Base-by-base conservation (phyloP, 2,797 vertebrate genomes). In the Anguilla pacifica region DNA sequence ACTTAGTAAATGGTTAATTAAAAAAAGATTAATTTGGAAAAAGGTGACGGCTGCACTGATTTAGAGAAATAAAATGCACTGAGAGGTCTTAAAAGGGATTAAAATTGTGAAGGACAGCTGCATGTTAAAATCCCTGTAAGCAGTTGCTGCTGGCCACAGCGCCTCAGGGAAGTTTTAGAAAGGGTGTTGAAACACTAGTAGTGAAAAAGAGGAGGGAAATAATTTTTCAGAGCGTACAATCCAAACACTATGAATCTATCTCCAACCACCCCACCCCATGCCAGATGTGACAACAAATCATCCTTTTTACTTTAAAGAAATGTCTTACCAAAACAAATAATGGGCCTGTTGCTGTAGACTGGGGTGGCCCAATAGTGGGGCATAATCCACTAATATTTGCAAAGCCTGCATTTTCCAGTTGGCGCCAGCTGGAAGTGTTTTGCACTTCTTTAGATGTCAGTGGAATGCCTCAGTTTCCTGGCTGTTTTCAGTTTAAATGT, bases 341-440 rank as follows among this genome's bases (percentile, higher is more conserved):
- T 67, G 77, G 86, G 88, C 81, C 87, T 88, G 91, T 89, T 89
- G 89, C 91, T 93, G 92, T 92, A 91, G 86, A 86, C 70, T 90
- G 89, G 89, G 91, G 89, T 92, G 91, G 88, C 88, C 92, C 61
- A 55, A 55, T 91, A 88, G 31, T 91, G 89, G 87, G 89, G 87
- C 91, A 89, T 92, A 94, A 93, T 86, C 83, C 81, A 43, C 85
- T 83, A 90, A 95, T 95, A 90, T 59, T 61, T 93, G 94, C 93
- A 92, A 93, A 94, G 93, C 86, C 91, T 93, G 94, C 93, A 94
- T 91, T 95, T 92, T 92, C 94, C 92, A 90, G 92, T 91, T 89
- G 90, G 91, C 72, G 91, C 93, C 96, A 96, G 96, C 96, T 96
- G 96, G 95, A 96, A 96, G 93, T 90, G 90, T 94, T 96, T 96